Evolutionary conservation across 2,797 vertebrate genomes (phyloP).

Genomic region (Cuculus canorus): DNA sequence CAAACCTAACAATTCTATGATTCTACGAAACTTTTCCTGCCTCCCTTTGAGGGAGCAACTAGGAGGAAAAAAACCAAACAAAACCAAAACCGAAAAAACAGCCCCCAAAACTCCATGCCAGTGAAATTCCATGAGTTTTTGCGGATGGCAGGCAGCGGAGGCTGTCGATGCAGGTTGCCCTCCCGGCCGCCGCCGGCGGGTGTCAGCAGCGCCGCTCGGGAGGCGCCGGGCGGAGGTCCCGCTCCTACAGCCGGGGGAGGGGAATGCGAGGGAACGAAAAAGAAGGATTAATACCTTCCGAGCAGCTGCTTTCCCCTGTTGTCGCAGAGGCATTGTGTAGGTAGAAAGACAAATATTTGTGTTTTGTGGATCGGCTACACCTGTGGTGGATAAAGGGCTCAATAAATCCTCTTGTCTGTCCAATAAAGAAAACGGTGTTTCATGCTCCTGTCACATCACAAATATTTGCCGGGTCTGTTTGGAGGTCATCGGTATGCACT

Average conservation of each 20-base stretch:
- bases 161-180: too few relatives aligned
- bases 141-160: too few relatives aligned
- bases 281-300: conserved; percentile 35
- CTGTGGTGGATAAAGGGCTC: conserved; percentile 64
- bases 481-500: conserved; percentile 33
- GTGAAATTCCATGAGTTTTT: too few relatives aligned
- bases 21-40: neutral
- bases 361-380: conserved; percentile 56
- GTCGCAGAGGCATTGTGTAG: neutral
- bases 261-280: neutral
- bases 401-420: conserved; percentile 69
- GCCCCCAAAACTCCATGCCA: too few relatives aligned
- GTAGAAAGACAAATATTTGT: conserved; percentile 76
- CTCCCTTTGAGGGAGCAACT: neutral
- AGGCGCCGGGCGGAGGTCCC: neutral
- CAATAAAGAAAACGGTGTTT: conserved; percentile 67
- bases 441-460: conserved; percentile 53
- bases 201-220: conserved; percentile 53
- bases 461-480: conserved; percentile 49
- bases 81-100: neutral
- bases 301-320: conserved; percentile 47
- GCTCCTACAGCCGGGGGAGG: neutral
- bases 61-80: neutral
- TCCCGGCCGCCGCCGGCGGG: neutral
- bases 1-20: too few relatives aligned